Evolutionary conservation across 2,113 vertebrate species (phyloP).

Genomic region (Bufo bufo): DNA sequence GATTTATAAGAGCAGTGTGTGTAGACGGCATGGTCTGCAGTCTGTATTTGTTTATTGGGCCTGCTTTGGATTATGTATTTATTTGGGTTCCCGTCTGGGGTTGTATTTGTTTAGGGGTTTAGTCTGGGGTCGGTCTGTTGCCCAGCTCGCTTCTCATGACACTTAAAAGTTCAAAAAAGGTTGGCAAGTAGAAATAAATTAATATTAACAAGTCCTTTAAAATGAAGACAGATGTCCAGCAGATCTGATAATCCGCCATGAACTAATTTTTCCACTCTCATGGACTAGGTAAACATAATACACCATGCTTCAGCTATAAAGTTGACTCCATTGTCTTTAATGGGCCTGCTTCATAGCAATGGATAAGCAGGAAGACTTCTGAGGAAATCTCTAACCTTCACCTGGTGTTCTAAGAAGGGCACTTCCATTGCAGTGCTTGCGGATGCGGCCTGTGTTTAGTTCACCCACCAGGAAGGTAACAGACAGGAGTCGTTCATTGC

Average conservation of each 20-base stretch:
- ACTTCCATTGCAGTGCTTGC: background rate
- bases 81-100: background rate
- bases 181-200: no score
- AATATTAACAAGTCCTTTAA: no score
- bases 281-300: background rate
- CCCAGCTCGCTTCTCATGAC: no score
- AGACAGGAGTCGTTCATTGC: background rate
- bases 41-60: background rate
- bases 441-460: background rate
- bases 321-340: background rate
- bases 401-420: background rate
- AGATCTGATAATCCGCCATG: background rate
- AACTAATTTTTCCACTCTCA: background rate
- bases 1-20: no score
- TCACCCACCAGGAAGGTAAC: constrained; percentile 18
- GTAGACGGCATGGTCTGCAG: background rate
- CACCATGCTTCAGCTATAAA: background rate
- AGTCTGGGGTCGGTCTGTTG: background rate
- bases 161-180: background rate
- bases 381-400: background rate
- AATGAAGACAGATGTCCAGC: no score
- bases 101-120: background rate
- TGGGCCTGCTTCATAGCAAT: background rate
- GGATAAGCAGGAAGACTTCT: background rate
- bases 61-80: background rate